Evolutionary conservation across 2,888 invertebrate genomes (phyloP).

Genomic region (Zaprionus obscuricornis): DNA sequence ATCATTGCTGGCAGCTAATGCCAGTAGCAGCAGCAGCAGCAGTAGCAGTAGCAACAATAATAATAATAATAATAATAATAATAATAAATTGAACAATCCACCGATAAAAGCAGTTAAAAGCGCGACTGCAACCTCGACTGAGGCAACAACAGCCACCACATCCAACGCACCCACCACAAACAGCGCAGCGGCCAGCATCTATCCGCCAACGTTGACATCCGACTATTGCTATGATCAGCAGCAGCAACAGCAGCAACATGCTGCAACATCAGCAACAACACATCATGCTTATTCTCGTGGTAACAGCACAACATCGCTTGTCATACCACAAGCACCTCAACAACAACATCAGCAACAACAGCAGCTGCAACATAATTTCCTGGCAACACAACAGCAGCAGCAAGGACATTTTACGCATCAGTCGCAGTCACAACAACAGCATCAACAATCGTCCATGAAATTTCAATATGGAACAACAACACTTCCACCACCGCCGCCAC

Average conservation of each 20-base stretch:
- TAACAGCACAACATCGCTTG: constrained; percentile 43
- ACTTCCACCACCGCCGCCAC: constrained; percentile 78
- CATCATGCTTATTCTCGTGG: constrained; percentile 53
- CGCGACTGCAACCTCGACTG: constrained; percentile 62
- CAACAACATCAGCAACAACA: constrained; percentile 40
- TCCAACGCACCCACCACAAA: constrained; percentile 67
- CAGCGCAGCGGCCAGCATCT: constrained; percentile 52
- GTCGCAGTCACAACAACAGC: constrained; percentile 40
- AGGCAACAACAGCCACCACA: constrained; percentile 61
- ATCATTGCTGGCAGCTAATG: constrained; percentile 21
- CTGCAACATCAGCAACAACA: constrained; percentile 32
- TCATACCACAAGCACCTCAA: constrained; percentile 66
- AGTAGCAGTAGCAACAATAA: constrained; percentile 12
- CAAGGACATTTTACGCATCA: constrained; percentile 42
- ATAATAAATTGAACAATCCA: constrained; percentile 64
- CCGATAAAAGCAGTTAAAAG: constrained; percentile 67
- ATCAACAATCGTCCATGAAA: constrained; percentile 69
- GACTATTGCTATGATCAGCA: constrained; percentile 64
- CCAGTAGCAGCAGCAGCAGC: constrained; percentile 26
- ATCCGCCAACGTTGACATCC: constrained; percentile 52
- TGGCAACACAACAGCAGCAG: constrained; percentile 41
- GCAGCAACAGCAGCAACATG: constrained; percentile 40
- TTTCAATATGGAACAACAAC: constrained; percentile 70
- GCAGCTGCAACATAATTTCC: constrained; percentile 48
- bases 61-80: constrained; percentile 9